Percentiles rank a stretch among this genome's conserved stretches.
Conservation (phyloP, 2,888 invertebrate species). For the Drosophila histrio region DNA sequence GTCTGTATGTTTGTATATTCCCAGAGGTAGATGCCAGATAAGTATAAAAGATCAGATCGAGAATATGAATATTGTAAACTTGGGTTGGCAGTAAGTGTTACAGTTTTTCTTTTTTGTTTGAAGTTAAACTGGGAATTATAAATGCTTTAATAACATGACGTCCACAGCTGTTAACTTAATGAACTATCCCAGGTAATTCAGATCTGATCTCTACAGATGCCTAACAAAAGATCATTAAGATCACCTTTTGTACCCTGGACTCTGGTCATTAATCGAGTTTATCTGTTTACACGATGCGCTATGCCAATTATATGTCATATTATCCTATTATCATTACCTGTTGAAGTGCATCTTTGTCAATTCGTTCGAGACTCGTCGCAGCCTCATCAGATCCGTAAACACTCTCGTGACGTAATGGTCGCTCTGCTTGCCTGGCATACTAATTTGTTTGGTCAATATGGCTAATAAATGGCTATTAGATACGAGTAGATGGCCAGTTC, state of each 20-base stretch:
- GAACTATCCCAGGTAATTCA: not conserved
- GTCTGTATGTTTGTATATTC: too few relatives aligned
- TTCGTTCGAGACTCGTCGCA: constrained; percentile 3
- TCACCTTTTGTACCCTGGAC: constrained; percentile 16
- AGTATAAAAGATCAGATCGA: constrained; percentile 29
- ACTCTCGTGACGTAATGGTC: constrained; percentile 31
- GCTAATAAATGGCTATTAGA: constrained; percentile 31
- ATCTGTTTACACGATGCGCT: constrained; percentile 21
- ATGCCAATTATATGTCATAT: constrained; percentile 44
- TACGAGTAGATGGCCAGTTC: constrained; percentile 5
- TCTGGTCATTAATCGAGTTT: constrained; percentile 27
- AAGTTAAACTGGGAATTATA: not conserved
- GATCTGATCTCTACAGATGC: not conserved
- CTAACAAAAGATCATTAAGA: constrained; percentile 17
- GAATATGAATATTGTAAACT: constrained; percentile 15
- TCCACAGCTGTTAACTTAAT: not conserved
- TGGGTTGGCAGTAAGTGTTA: constrained; percentile 28
- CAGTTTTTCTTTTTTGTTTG: constrained; percentile 2
- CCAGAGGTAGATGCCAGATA: constrained; percentile 15
- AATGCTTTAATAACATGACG: not conserved
- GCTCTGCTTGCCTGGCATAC: constrained; percentile 26
- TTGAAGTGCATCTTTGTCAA: constrained; percentile 35
- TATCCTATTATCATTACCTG: constrained; percentile 17
- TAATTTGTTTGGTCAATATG: constrained; percentile 55
- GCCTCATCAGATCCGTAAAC: constrained; percentile 21